Conservation (phyloP, 2,797 vertebrate genomes). For the Buphagus erythrorhynchus region DNA sequence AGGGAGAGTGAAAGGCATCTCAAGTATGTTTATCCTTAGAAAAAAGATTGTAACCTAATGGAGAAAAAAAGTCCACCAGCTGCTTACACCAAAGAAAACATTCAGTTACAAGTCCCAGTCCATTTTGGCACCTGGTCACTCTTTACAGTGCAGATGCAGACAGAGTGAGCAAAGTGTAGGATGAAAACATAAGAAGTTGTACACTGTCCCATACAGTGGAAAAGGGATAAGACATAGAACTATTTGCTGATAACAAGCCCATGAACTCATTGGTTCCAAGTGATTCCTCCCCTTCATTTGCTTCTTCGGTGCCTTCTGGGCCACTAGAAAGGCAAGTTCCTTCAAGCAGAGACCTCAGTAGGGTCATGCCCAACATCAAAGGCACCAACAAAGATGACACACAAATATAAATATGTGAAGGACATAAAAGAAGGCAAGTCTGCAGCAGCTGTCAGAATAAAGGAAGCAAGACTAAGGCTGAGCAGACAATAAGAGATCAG, state of each 20-base stretch:
- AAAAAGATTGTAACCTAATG: not conserved
- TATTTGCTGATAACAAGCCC: not conserved
- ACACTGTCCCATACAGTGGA: accelerated
- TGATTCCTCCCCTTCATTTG: not conserved
- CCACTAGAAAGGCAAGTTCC: not conserved
- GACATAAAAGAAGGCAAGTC: not conserved
- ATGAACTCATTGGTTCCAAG: not conserved
- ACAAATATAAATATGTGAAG: not conserved
- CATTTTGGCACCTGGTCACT: not conserved
- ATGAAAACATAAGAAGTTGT: not conserved
- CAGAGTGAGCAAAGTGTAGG: not conserved
- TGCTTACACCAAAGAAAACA: not conserved
- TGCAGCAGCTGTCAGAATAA: conserved; percentile 8
- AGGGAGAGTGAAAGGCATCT: not conserved
- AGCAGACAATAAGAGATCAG: not conserved
- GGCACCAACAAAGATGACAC: not conserved
- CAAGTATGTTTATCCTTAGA: not conserved
- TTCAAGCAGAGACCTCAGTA: not conserved
- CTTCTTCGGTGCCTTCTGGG: not conserved
- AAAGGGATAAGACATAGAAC: not conserved
- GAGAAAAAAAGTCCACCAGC: not conserved
- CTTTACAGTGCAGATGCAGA: not conserved
- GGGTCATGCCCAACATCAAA: conserved; percentile 12
- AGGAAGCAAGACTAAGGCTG: not conserved
- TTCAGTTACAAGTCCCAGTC: not conserved